A percentile compares a stretch with the other conserved stretches of the same genome.
These are phyloP conservation scores for Apistogramma diplotaenia DNA, from an alignment of 2,113 vertebrate species.

Conservation along the genomic window DNA sequence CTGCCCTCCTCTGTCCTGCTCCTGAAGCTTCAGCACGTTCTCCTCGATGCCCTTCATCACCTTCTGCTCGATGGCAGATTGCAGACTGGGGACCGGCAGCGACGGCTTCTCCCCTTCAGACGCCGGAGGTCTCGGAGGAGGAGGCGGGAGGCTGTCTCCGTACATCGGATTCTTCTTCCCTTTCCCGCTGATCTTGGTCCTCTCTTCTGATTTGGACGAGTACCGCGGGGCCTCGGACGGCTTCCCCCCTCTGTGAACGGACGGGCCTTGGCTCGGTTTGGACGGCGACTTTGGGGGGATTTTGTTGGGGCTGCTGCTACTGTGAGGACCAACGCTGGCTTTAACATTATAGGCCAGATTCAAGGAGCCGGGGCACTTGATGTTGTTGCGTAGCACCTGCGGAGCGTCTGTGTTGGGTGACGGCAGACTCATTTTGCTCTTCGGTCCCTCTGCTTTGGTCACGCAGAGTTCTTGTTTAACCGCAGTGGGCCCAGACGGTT, in stretches of 20 bases:
- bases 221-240: conserved; percentile 67
- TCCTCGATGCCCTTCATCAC: conserved; percentile 98
- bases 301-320: conserved; percentile 84
- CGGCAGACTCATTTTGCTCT: conserved; percentile 78
- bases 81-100: conserved; percentile 60
- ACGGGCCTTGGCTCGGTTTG: conserved; percentile 72
- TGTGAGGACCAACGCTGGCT: conserved; percentile 72
- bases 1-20: conserved; percentile 81
- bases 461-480: conserved; percentile 76
- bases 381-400: conserved; percentile 77
- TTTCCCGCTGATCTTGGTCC: conserved; percentile 73
- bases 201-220: conserved; percentile 77
- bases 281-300: conserved; percentile 87
- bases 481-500: conserved; percentile 70
- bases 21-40: conserved; percentile 89
- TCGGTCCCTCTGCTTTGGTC: conserved; percentile 80
- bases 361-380: conserved; percentile 78
- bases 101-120: conserved; percentile 56
- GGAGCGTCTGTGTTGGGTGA: conserved; percentile 74
- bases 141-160: conserved; percentile 75
- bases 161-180: conserved; percentile 76
- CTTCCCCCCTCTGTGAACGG: conserved; percentile 62
- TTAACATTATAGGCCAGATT: conserved; percentile 77
- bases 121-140: conserved; percentile 64
- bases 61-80: conserved; percentile 94